phyloP scores from a whole-genome alignment of 1,140 invertebrate genomes.

The Atta cephalotes region DNA sequence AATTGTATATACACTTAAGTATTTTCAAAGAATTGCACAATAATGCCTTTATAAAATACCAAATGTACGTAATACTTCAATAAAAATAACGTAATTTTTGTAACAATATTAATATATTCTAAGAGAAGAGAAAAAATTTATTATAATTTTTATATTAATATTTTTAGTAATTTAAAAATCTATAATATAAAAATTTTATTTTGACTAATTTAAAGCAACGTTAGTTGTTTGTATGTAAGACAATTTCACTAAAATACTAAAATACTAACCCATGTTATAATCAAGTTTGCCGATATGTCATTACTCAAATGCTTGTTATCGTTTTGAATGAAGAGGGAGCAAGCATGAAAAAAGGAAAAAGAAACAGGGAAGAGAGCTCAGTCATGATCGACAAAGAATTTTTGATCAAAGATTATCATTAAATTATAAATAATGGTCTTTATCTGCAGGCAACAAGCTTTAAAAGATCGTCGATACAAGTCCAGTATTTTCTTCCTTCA shows the following conservation, averaged over 20 bases:
- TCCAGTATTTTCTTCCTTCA: not conserved
- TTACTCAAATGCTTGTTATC: constrained; percentile 21
- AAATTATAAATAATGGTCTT: constrained; percentile 22
- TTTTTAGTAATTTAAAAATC: not conserved
- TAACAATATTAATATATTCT: not conserved
- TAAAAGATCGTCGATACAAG: not conserved
- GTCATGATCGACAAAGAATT: constrained; percentile 18
- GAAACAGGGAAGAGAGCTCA: constrained; percentile 7
- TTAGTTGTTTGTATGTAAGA: not conserved
- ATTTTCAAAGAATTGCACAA: not conserved
- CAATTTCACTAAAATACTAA: not conserved
- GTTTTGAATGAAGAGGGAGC: not conserved
- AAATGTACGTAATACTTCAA: not conserved
- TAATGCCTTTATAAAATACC: not conserved
- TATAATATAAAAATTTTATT: not conserved
- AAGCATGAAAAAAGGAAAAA: not conserved
- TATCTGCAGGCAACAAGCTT: constrained; percentile 20
- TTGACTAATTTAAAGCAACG: not conserved
- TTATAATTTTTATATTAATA: not conserved
- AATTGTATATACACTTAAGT: not conserved
- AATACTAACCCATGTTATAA: not conserved
- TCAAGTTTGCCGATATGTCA: constrained; percentile 4
- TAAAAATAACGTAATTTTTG: not conserved
- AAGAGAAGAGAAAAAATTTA: not conserved
- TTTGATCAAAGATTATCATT: constrained; percentile 19